These are phyloP conservation scores for Belonocnema kinseyi DNA, from an alignment of 1,140 invertebrate genomes.

Conservation along the genomic window DNA sequence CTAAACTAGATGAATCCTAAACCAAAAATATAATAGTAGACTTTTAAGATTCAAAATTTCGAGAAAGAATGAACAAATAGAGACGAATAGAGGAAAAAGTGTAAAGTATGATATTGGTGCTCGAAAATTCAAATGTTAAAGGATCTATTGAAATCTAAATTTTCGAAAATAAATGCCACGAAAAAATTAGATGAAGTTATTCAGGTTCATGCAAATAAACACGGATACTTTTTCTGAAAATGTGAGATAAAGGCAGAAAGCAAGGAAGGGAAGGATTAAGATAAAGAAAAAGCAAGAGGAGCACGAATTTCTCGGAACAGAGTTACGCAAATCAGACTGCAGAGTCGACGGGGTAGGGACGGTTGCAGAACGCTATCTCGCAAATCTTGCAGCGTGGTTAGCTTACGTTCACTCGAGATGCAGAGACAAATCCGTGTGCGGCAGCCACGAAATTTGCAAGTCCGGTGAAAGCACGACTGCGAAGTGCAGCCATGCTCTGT, in stretches of 20 bases:
- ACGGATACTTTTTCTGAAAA: too few species aligned
- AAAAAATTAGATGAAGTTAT: too few species aligned
- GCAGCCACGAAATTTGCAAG: conserved; percentile 61
- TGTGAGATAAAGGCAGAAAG: conserved; percentile 31
- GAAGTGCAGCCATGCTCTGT: conserved; percentile 30
- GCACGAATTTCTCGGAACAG: conserved; percentile 56
- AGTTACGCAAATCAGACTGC: conserved; percentile 63
- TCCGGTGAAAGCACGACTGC: conserved; percentile 60
- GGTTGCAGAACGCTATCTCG: conserved; percentile 50
- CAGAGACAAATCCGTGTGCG: conserved; percentile 33
- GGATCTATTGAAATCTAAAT: too few species aligned
- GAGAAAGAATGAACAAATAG: too few species aligned
- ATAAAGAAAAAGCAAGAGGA: neutral
- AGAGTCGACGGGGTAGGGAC: conserved; percentile 39
- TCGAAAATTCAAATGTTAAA: too few species aligned
- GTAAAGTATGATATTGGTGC: too few species aligned
- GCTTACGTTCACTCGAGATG: conserved; percentile 41
- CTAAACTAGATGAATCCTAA: too few species aligned
- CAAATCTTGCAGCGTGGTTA: conserved; percentile 50
- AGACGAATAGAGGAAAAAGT: too few species aligned
- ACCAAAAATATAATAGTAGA: too few species aligned
- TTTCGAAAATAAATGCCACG: too few species aligned
- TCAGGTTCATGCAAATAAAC: too few species aligned
- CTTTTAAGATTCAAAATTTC: too few species aligned
- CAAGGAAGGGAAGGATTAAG: conserved; percentile 15